Evolutionary conservation across 2,888 invertebrate genomes (phyloP), one percentile per base, ranked within the genome.

Genomic region (Poecilus cupreus): DNA sequence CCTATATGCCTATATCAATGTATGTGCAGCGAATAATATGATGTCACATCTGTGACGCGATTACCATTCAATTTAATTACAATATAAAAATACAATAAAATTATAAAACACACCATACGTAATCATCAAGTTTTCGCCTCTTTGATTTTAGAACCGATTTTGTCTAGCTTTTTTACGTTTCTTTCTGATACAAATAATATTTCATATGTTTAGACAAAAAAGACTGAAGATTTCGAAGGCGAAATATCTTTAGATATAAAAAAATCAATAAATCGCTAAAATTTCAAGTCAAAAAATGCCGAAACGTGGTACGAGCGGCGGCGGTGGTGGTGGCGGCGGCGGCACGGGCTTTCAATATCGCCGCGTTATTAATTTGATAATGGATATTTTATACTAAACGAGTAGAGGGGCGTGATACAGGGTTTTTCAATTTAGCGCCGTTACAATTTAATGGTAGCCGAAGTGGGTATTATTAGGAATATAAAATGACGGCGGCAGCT

Each of bases 381-480:
- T 87, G 87, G 87, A 86, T 86, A 86, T 87, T 87, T 86, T 84
- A 87, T 81, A 81, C 75, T 81, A 81, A 81, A 81, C 83, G 86
- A 86, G 86, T 86, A 86, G 84, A 84, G 80, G 86, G 83, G 85
- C 85, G 85, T 84, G 86, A 85, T 86, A 87, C 87, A 87, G 86
- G 87, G 87, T 87, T 87, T 87, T 87, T 87, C 87, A 87, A 87
- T 87, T 87, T 87, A 85, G 85, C 83, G 81, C 81, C 81, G 81
- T 75, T 81, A 81, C 81, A 81, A 75, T 81, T 74, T 81, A 81
- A 75, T 75, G 81, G 57, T 51, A 75, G 49, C 74, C 81, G 64
- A 81, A 81, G 75, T 64, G 81, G 60, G 57, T 74, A 81, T 81
- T 81, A 81, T 81, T 75, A 81, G 81, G 49, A 81, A 80, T 81